Conservation (phyloP, 2,113 vertebrate species). For the Gallinago paraguaiae region DNA sequence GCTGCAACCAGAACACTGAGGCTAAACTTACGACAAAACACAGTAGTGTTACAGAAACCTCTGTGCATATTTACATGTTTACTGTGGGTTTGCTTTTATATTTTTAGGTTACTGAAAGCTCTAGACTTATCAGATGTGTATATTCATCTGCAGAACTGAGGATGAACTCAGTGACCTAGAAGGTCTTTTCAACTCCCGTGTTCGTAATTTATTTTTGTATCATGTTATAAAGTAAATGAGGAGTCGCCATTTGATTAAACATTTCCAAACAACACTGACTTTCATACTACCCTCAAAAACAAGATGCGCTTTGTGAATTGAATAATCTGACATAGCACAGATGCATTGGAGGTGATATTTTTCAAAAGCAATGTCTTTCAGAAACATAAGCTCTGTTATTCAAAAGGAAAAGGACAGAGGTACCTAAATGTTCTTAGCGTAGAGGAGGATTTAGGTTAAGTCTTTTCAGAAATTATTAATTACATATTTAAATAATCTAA, state of each 20-base stretch:
- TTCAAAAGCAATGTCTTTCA: neutral
- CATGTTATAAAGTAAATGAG: neutral
- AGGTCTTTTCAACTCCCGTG: neutral
- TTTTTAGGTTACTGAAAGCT: neutral
- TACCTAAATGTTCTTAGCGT: neutral
- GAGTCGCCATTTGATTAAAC: neutral
- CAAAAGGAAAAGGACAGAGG: neutral
- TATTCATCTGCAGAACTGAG: neutral
- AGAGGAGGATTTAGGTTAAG: neutral
- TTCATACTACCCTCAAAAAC: neutral
- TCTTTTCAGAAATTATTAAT: neutral
- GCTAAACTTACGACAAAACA: neutral
- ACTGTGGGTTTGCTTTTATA: neutral
- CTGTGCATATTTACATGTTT: neutral
- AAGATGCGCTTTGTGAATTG: neutral
- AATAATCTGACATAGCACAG: neutral
- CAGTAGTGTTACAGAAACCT: neutral
- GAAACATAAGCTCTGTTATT: neutral
- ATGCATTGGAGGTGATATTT: neutral
- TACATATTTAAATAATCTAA: neutral
- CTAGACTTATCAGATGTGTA: neutral
- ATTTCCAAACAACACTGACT: neutral
- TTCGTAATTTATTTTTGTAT: neutral
- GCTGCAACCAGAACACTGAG: neutral
- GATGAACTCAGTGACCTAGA: neutral